Base-by-base conservation (phyloP, 2,888 invertebrate species). In the Artemia sinica region DNA sequence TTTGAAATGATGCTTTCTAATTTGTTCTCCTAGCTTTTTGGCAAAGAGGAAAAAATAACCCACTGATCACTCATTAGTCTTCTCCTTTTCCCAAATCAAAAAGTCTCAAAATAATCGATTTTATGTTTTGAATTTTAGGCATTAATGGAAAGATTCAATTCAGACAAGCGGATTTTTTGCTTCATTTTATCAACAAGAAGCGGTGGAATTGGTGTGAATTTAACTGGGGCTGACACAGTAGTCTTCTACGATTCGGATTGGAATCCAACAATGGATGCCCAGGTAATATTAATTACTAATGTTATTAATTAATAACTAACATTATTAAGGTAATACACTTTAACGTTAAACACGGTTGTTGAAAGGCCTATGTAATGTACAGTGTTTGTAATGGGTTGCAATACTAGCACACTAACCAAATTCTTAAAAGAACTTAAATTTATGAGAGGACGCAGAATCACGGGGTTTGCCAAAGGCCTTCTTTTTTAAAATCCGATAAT, bases 211-310 rank as follows among this genome's bases (percentile, higher is more conserved):
- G 97, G 98, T 69, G 91, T 98, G 67, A 98, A 99, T 83, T 83
- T 98, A 73, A 97, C 96, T 50, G 98, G 97, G 73, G 98, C 98
- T 66, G 98, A 99, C 81, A 92, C 94, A 74, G 97, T 99, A 74
- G 89, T 99, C 78, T 98, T 99, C 82, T 99, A 98, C 80, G 98
- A 99, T 82, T 95, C 94, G 72, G 96, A 97, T 81, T 97, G 96
- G 97, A 97, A 97, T 83, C 97, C 97, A 68, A 97, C 96, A 8
- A 97, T 98, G 96, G 98, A 98, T 82, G 96, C 96, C 71, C 92
- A 93, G 78, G 67, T 67, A 8, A 66, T n/a, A 49, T 58, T 58
- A 10, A 8, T 58, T 58, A 58, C 10, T 58, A 58, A 8, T 58
- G 7, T 58, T 58, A 58, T 14, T 58, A 18, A 14, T 9, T 58